These are phyloP conservation scores for Corythornis vintsioides DNA, from an alignment of 2,113 vertebrate genomes.

Conservation along the genomic window DNA sequence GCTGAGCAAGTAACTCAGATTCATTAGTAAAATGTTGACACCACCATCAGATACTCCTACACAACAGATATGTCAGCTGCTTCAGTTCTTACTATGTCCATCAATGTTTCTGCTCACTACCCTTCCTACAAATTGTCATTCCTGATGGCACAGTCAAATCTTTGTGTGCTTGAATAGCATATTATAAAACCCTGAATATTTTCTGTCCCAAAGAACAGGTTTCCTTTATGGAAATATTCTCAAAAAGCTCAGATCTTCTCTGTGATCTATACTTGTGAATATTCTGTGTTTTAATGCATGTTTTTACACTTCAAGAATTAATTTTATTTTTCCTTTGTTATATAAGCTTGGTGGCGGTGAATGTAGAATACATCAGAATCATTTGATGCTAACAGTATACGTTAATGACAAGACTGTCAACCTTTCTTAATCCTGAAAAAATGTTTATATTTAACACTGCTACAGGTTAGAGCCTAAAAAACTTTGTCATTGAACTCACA, in stretches of 20 bases:
- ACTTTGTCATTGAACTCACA: neutral
- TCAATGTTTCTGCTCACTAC: neutral
- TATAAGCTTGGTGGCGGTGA: neutral
- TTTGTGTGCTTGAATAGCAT: neutral
- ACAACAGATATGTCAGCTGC: neutral
- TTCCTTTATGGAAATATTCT: neutral
- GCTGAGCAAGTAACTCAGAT: neutral
- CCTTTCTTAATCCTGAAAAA: neutral
- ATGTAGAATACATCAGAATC: neutral
- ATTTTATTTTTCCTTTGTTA: neutral
- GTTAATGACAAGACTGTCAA: neutral
- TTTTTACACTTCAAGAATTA: neutral
- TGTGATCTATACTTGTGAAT: neutral
- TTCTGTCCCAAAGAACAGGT: fast-evolving
- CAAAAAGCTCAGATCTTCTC: neutral
- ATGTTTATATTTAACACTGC: neutral
- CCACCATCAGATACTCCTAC: neutral
- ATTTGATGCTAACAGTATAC: neutral
- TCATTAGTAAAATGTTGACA: neutral
- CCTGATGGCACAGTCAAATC: neutral
- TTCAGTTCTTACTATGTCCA: neutral
- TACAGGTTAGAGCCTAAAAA: neutral
- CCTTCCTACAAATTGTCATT: neutral
- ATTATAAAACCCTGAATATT: neutral
- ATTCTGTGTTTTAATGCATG: neutral